Conservation (phyloP, 1,140 invertebrate genomes). For the Atopsyche davidsoni region DNA sequence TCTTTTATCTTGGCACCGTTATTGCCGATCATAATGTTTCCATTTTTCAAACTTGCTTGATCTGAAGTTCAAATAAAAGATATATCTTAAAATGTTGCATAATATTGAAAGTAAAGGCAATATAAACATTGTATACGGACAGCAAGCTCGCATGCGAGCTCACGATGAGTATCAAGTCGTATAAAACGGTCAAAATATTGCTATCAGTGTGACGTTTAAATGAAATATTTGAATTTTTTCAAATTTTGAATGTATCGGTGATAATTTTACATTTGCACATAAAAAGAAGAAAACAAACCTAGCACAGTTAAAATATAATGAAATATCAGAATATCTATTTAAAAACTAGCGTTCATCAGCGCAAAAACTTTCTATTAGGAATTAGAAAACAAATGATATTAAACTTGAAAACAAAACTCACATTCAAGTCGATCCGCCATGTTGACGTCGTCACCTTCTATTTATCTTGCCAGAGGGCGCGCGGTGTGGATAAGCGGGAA, state of each 20-base stretch:
- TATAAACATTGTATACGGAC: background rate
- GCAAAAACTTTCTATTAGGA: slow-evolving; percentile 9
- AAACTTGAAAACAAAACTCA: slow-evolving; percentile 48
- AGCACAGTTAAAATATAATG: background rate
- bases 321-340: slow-evolving; percentile 2
- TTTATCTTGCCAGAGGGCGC: slow-evolving; percentile 16
- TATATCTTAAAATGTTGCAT: slow-evolving; percentile 17
- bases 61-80: slow-evolving; percentile 34
- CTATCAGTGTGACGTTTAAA: slow-evolving; percentile 23
- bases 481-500: slow-evolving; percentile 15
- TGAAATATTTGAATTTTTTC: slow-evolving; percentile 47
- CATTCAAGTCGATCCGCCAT: slow-evolving; percentile 73
- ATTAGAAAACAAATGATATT: slow-evolving; percentile 18
- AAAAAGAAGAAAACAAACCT: slow-evolving; percentile 1
- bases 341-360: background rate
- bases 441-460: slow-evolving; percentile 49
- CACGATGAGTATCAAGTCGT: slow-evolving; percentile 4
- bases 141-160: background rate
- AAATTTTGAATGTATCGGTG: slow-evolving; percentile 42
- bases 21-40: slow-evolving; percentile 42
- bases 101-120: slow-evolving; percentile 12
- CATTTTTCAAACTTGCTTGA: slow-evolving; percentile 48
- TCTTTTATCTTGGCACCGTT: slow-evolving; percentile 52
- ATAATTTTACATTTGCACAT: slow-evolving; percentile 18
- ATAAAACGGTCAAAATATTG: slow-evolving; percentile 17